phyloP scores from a whole-genome alignment of 2,113 vertebrate genomes.

The Beaufortia kweichowensis region DNA sequence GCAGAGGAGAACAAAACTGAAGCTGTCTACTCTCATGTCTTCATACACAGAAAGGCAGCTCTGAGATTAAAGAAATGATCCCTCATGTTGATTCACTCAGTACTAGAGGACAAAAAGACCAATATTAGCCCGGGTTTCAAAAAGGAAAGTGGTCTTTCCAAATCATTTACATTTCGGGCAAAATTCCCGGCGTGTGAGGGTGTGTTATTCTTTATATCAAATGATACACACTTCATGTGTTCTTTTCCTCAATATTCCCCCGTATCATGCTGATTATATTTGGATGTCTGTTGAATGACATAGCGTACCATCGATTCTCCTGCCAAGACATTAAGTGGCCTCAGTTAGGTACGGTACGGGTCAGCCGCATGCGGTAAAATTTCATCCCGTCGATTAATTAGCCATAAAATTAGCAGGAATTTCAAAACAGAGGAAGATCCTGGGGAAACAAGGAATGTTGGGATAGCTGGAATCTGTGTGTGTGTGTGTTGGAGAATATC shows the following conservation, averaged over 20 bases:
- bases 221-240: constrained; percentile 22
- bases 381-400: constrained; percentile 60
- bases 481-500: constrained; percentile 47
- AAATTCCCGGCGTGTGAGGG: constrained; percentile 18
- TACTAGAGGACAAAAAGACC: constrained; percentile 4
- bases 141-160: constrained; percentile 27
- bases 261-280: constrained; percentile 16
- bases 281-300: constrained; percentile 41
- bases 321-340: constrained; percentile 9
- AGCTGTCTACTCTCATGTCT: constrained; percentile 50
- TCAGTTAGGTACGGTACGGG: constrained; percentile 30
- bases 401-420: constrained; percentile 62
- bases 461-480: constrained; percentile 60
- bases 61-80: constrained; percentile 49
- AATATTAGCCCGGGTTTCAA: constrained; percentile 11
- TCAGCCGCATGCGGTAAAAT: constrained; percentile 46
- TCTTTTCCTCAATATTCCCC: background rate
- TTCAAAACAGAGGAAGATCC: constrained; percentile 70
- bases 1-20: constrained; percentile 58
- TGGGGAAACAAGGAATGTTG: constrained; percentile 70
- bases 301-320: background rate
- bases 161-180: constrained; percentile 41
- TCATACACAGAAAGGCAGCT: constrained; percentile 48
- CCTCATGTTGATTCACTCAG: constrained; percentile 43
- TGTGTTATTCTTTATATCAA: constrained; percentile 32